phyloP scores from a whole-genome alignment of 2,888 invertebrate genomes.

The Hydraecia micacea region DNA sequence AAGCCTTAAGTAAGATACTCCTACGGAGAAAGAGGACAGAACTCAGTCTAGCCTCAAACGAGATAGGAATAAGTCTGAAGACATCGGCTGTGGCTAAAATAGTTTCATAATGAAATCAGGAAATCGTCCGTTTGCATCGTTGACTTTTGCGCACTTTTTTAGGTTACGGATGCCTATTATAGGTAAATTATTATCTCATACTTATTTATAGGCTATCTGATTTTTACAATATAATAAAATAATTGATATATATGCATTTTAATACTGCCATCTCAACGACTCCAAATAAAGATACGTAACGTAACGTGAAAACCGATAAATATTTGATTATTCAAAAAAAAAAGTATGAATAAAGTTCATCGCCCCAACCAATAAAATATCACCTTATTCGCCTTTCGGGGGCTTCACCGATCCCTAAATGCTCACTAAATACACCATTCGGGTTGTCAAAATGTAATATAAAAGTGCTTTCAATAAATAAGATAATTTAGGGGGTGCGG shows the following conservation, averaged over 20 bases:
- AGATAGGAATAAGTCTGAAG: neutral
- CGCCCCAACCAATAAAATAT: slow-evolving; percentile 70
- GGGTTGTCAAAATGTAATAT: slow-evolving; percentile 84
- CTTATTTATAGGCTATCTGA: slow-evolving; percentile 15
- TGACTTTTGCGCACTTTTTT: neutral
- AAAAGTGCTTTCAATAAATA: slow-evolving; percentile 89
- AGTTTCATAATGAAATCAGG: neutral
- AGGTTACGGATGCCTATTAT: neutral
- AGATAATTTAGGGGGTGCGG: slow-evolving; percentile 82
- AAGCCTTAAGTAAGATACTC: neutral
- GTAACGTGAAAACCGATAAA: slow-evolving; percentile 62
- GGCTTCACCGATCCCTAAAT: slow-evolving; percentile 72
- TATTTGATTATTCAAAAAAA: slow-evolving; percentile 64
- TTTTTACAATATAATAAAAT: slow-evolving; percentile 20
- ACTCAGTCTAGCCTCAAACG: neutral
- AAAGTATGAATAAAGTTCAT: slow-evolving; percentile 64
- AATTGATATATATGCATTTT: slow-evolving; percentile 14
- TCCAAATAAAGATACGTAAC: slow-evolving; percentile 53
- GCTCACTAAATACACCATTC: slow-evolving; percentile 82
- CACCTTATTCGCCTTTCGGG: slow-evolving; percentile 64
- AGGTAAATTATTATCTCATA: neutral
- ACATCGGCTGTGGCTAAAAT: neutral
- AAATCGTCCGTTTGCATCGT: neutral
- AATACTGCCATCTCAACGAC: slow-evolving; percentile 13
- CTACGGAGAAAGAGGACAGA: neutral